phyloP scores from a whole-genome alignment of 1,140 invertebrate genomes.

The Teleopsis dalmanni region DNA sequence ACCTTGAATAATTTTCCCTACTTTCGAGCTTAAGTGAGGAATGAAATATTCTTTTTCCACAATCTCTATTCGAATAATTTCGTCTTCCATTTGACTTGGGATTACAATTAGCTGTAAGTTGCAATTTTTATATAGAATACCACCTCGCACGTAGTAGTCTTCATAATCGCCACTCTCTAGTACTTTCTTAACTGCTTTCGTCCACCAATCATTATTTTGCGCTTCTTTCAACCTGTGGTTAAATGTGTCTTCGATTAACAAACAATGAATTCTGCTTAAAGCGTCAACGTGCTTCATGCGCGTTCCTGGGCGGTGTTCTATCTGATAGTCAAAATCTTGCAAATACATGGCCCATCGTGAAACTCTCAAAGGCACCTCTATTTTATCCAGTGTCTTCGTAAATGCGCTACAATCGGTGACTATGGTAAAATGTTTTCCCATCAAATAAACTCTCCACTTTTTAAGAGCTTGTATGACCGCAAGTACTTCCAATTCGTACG shows the following conservation, averaged over 20 bases:
- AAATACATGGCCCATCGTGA: conserved; percentile 6
- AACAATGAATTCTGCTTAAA: no score
- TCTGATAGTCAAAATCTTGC: no score
- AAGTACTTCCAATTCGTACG: no score
- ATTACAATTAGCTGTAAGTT: background rate
- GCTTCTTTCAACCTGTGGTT: background rate
- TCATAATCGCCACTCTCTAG: no score
- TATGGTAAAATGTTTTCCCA: conserved; percentile 9
- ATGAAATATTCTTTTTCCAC: background rate
- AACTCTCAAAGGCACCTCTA: conserved; percentile 1
- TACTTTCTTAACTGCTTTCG: background rate
- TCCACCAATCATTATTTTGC: no score
- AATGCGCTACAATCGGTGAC: conserved; percentile 16
- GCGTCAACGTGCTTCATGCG: conserved; percentile 8
- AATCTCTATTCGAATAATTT: background rate
- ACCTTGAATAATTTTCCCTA: background rate
- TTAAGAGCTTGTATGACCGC: conserved; percentile 6
- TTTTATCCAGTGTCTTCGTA: conserved; percentile 7
- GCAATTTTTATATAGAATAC: no score
- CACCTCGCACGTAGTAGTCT: no score
- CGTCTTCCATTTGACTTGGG: background rate
- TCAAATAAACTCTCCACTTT: conserved; percentile 9
- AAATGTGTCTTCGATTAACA: background rate
- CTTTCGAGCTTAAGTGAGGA: background rate
- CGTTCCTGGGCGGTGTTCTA: conserved; percentile 2